These are phyloP conservation scores for Rhopalosiphum nymphaeae DNA, from an alignment of 2,888 invertebrate species.

Conservation along the genomic window DNA sequence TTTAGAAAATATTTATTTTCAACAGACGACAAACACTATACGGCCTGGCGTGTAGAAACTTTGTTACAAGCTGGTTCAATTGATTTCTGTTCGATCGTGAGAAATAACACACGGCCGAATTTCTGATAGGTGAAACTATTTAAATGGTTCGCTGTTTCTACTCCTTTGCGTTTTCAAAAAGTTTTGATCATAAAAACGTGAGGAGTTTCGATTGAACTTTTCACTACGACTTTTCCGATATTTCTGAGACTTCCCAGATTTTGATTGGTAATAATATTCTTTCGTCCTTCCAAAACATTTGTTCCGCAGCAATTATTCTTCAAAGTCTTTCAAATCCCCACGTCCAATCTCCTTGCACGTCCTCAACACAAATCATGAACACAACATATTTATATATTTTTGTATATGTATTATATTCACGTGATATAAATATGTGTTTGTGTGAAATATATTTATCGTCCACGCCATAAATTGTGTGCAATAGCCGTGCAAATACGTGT, in stretches of 20 bases:
- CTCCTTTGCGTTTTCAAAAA: constrained; percentile 24
- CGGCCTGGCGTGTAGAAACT: neutral
- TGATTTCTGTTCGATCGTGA: constrained; percentile 11
- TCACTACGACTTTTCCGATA: neutral
- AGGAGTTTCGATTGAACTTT: constrained; percentile 37
- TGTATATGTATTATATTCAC: neutral
- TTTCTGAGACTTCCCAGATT: neutral
- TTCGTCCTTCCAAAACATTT: neutral
- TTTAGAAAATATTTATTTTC: neutral
- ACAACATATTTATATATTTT: neutral
- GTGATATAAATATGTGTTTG: neutral
- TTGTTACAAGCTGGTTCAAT: neutral
- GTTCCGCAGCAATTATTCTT: neutral
- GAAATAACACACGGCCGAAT: neutral
- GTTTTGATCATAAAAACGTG: constrained; percentile 33
- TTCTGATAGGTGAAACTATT: constrained; percentile 35
- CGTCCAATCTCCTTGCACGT: neutral
- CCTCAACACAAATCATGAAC: neutral
- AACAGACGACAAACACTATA: neutral
- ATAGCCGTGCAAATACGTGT: neutral
- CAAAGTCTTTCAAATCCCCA: neutral
- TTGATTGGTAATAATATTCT: constrained; percentile 33
- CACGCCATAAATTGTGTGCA: neutral
- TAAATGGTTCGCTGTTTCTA: constrained; percentile 14
- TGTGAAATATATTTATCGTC: constrained; percentile 6